phyloP scores from a whole-genome alignment of 1,140 invertebrate species.

The Leptestheria dahalacensis region DNA sequence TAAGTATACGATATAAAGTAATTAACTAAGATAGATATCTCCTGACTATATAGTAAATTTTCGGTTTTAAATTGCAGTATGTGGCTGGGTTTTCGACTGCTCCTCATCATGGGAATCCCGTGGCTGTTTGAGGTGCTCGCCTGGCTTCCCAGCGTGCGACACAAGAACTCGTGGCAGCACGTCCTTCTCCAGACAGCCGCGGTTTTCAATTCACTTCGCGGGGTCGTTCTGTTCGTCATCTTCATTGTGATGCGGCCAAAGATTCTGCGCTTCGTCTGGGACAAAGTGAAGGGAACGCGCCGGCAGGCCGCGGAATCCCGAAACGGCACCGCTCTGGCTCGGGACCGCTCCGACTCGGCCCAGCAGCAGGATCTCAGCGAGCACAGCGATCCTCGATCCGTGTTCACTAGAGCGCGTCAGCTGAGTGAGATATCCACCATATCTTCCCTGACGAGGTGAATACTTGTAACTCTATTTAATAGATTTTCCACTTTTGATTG shows the following conservation, averaged over 20 bases:
- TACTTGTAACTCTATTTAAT: neutral
- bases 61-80: neutral
- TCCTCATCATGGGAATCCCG: constrained; percentile 7
- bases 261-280: neutral
- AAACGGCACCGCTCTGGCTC: neutral
- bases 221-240: constrained; percentile 2
- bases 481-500: neutral
- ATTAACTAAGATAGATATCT: too few relatives aligned
- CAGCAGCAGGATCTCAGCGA: neutral
- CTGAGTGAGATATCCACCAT: neutral
- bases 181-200: neutral
- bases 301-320: too few relatives aligned
- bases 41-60: too few relatives aligned
- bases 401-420: neutral
- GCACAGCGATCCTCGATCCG: neutral
- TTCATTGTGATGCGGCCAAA: constrained; percentile 2
- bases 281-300: neutral
- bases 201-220: neutral
- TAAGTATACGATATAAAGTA: too few relatives aligned
- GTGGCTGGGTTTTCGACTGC: neutral
- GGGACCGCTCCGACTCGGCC: neutral
- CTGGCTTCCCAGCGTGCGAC: neutral
- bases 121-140: constrained; percentile 2
- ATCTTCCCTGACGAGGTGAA: neutral
- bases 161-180: neutral